Evolutionary conservation across 2,113 vertebrate genomes (phyloP).

Genomic region (Pygathrix nemaeus): DNA sequence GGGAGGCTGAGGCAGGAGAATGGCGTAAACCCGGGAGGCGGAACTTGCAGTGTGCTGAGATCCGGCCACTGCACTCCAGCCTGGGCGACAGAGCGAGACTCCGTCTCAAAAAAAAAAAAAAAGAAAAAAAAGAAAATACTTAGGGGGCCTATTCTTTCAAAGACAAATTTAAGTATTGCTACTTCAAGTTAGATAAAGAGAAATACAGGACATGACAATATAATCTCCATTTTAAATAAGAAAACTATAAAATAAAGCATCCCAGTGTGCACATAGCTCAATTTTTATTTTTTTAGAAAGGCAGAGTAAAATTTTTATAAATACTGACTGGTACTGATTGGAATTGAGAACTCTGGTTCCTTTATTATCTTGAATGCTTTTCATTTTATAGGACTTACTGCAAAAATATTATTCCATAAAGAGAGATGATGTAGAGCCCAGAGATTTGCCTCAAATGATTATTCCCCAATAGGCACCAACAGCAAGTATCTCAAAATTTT

Average conservation of each 20-base stretch:
- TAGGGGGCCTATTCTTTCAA: neutral
- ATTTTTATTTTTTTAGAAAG: neutral
- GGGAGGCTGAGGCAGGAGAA: too few species aligned
- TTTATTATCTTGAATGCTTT: constrained; percentile 15
- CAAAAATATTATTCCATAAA: constrained; percentile 22
- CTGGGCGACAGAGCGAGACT: too few species aligned
- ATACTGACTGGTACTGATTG: neutral
- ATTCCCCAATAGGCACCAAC: neutral
- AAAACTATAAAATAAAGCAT: constrained; percentile 19
- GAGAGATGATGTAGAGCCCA: neutral
- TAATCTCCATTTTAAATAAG: constrained; percentile 39
- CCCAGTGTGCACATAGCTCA: neutral
- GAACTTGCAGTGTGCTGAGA: too few species aligned
- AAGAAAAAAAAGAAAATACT: constrained; percentile 38
- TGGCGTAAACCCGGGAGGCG: too few species aligned
- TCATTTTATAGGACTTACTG: neutral
- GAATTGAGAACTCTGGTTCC: constrained; percentile 10
- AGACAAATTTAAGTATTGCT: constrained; percentile 50
- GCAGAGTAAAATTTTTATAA: constrained; percentile 18
- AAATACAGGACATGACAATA: constrained; percentile 37
- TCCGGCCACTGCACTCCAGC: too few species aligned
- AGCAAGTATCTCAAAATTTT: constrained; percentile 44
- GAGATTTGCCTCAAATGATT: neutral
- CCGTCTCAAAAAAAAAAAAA: neutral
- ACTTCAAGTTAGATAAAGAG: neutral